These are phyloP conservation scores for Caenorhabditis virilis DNA, from an alignment of 2,888 invertebrate genomes.

Conservation along the genomic window DNA sequence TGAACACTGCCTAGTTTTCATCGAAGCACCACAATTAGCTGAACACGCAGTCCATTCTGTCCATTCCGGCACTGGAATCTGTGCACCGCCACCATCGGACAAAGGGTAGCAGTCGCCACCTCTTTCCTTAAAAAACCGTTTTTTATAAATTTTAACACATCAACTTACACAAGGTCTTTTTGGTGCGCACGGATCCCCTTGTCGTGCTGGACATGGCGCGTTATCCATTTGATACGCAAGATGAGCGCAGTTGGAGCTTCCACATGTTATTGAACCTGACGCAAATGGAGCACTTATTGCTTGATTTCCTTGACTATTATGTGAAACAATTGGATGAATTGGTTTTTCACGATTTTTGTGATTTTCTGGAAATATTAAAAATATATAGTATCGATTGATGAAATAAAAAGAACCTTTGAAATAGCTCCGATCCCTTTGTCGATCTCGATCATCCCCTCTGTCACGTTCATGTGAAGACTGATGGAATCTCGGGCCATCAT, in stretches of 20 bases:
- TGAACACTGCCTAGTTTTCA: constrained; percentile 39
- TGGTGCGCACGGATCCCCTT: constrained; percentile 56
- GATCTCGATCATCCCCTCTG: constrained; percentile 4
- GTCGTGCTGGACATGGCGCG: constrained; percentile 53
- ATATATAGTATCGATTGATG: too few relatives aligned
- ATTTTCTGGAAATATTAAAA: too few relatives aligned
- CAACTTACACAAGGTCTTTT: constrained; percentile 45
- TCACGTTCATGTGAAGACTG: constrained; percentile 32
- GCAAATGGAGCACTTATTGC: constrained; percentile 28
- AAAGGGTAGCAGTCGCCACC: constrained; percentile 41
- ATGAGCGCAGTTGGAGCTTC: constrained; percentile 32
- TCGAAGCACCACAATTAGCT: constrained; percentile 47
- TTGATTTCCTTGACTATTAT: constrained; percentile 28
- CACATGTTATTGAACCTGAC: constrained; percentile 24
- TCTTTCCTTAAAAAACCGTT: neutral
- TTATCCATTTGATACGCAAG: constrained; percentile 33
- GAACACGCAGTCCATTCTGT: constrained; percentile 50
- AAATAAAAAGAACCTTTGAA: too few relatives aligned
- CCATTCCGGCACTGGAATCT: constrained; percentile 41
- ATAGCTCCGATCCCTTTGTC: neutral
- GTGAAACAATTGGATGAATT: constrained; percentile 26
- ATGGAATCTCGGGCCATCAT: constrained; percentile 34
- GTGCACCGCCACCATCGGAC: constrained; percentile 16
- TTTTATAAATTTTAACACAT: neutral
- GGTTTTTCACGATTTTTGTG: constrained; percentile 25